Evolutionary conservation across 2,888 invertebrate species (phyloP), one percentile per base, ranked within the genome.

Genomic region (Ephialtes manifestator): DNA sequence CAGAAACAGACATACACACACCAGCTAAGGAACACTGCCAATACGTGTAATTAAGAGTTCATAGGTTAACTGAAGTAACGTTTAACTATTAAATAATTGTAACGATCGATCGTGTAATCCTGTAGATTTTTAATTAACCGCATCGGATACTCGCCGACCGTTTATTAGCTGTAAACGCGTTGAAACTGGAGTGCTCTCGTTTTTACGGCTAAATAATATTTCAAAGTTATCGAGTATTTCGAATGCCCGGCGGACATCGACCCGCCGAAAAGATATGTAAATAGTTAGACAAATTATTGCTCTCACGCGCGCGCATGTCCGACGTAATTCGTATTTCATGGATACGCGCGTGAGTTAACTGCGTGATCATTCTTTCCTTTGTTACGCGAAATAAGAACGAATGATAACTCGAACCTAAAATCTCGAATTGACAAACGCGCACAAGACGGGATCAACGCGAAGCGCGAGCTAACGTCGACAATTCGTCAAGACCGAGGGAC

Each of bases 21-120:
- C 93, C 93, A 94, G 94, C 93, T 93, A 91, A 92, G 90, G 89
- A 93, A 91, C 93, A 94, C 94, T 94, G 94, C 94, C 94, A 93
- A 92, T 94, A 93, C 89, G 92, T 93, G 92, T 93, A 93, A 93
- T 91, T 92, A 91, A 92, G 89, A 90, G 89, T 85, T 87, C 87
- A 83, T 87, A 81, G 89, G 88, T 86, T 86, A 84, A 84, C 67
- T 74, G 53, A 82, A 81, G 76, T 85, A 85, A 81, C 79, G 83
- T 83, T 87, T 84, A 83, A 84, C 77, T 70, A 88, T 87, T 91
- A 88, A 90, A 89, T 91, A 88, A 90, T 89, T 91, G 88, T 90
- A 89, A 86, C 75, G 82, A 87, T 46, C 77, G 81, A 81, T 87
- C 87, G 89, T 90, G 88, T 90, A 91, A 88, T 87, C 88, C 87